Conservation (phyloP, 1,140 invertebrate species). For the Elymnias hypermnestra region DNA sequence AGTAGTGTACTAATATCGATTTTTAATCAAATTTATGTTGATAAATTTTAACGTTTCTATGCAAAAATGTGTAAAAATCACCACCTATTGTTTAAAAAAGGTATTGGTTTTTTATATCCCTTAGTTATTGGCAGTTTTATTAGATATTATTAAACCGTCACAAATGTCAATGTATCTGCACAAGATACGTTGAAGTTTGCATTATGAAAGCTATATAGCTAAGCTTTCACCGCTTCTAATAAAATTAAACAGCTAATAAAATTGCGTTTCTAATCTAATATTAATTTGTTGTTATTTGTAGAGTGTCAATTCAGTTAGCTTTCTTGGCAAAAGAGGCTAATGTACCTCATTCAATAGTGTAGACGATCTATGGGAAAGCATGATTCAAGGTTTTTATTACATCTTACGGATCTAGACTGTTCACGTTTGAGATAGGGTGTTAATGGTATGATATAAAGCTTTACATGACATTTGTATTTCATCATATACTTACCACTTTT, state of each 20-base stretch:
- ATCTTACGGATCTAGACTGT: neutral
- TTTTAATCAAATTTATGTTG: no score
- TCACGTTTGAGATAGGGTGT: neutral
- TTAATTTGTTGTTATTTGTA: conserved; percentile 20
- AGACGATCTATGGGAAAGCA: conserved; percentile 37
- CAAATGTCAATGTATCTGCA: neutral
- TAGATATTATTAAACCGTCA: no score
- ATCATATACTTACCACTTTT: no score
- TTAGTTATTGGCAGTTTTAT: no score
- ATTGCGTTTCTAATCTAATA: conserved; percentile 7
- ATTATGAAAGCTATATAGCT: neutral
- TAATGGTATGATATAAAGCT: neutral
- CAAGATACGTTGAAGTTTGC: neutral
- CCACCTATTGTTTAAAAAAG: no score
- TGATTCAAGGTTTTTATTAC: conserved; percentile 30
- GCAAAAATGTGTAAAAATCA: no score
- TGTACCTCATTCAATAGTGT: conserved; percentile 32
- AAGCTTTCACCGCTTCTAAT: neutral
- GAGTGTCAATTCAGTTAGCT: conserved; percentile 30
- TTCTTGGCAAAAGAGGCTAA: conserved; percentile 37
- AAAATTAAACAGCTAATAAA: conserved; percentile 3
- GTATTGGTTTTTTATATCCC: no score
- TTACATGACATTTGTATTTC: neutral
- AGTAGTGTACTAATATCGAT: no score
- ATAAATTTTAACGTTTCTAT: no score